phyloP scores from a whole-genome alignment of 2,113 vertebrate genomes.

The Sinocyclocheilus anshuiensis region DNA sequence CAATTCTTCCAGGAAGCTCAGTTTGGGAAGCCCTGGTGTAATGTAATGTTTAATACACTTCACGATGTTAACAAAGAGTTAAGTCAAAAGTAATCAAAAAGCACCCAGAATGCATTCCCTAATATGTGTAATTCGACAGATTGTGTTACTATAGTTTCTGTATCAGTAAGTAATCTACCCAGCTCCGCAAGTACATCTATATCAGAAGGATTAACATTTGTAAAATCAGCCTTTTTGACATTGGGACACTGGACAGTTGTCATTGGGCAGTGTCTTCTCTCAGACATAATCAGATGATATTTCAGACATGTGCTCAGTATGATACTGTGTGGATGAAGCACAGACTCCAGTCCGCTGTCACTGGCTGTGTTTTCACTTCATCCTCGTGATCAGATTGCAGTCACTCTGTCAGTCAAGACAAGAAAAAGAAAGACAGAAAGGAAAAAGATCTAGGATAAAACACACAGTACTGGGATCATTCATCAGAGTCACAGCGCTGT shows the following conservation, averaged over 20 bases:
- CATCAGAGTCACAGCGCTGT: slow-evolving; percentile 1
- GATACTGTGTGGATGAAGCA: neutral
- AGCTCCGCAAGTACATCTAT: too few species aligned
- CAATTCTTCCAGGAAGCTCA: too few species aligned
- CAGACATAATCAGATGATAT: slow-evolving; percentile 1
- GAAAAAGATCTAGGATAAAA: slow-evolving; percentile 46
- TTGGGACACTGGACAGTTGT: neutral
- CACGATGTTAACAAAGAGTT: too few species aligned
- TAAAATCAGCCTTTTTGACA: too few species aligned
- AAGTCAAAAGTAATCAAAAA: too few species aligned
- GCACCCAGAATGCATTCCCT: too few species aligned
- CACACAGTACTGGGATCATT: slow-evolving; percentile 51
- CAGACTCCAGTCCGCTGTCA: slow-evolving; percentile 23
- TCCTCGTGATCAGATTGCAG: neutral
- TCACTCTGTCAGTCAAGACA: slow-evolving; percentile 46
- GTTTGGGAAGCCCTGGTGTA: too few species aligned
- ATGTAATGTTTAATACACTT: too few species aligned
- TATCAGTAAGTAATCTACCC: too few species aligned
- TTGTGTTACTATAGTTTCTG: too few species aligned
- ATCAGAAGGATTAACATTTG: too few species aligned
- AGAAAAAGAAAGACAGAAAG: slow-evolving; percentile 1
- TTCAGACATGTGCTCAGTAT: neutral
- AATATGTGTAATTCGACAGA: too few species aligned
- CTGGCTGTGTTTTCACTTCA: neutral
- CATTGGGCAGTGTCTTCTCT: neutral